Evolutionary conservation across 2,888 invertebrate genomes (phyloP).

Genomic region (Machimus atricapillus): DNA sequence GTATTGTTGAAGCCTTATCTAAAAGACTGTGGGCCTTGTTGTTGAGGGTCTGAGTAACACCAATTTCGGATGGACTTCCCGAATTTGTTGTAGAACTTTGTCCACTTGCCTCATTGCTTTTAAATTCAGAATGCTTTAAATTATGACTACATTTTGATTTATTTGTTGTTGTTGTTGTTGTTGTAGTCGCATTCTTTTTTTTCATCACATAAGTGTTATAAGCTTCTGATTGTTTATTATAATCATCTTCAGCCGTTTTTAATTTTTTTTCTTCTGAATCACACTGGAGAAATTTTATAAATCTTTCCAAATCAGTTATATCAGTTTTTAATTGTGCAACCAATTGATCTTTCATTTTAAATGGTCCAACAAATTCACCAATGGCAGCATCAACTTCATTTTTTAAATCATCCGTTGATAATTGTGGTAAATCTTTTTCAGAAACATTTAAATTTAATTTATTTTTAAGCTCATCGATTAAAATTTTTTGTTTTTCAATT

Average conservation of each 20-base stretch:
- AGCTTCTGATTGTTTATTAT: slow-evolving; percentile 47
- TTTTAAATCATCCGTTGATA: slow-evolving; percentile 83
- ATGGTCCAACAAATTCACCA: slow-evolving; percentile 88
- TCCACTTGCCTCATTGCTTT: background rate
- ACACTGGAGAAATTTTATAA: slow-evolving; percentile 93
- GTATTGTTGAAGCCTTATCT: slow-evolving; percentile 84
- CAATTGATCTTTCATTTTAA: slow-evolving; percentile 95
- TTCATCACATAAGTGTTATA: slow-evolving; percentile 61
- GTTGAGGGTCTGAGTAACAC: background rate
- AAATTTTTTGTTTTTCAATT: slow-evolving; percentile 85
- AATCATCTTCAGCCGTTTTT: slow-evolving; percentile 47
- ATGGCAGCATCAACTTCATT: slow-evolving; percentile 90
- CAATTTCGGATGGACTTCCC: background rate
- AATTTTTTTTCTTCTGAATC: slow-evolving; percentile 65
- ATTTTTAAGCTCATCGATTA: slow-evolving; percentile 85
- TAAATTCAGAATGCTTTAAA: background rate
- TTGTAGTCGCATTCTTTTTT: slow-evolving; percentile 51
- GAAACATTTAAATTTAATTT: slow-evolving; percentile 87
- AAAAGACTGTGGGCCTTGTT: slow-evolving; percentile 67
- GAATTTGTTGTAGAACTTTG: background rate
- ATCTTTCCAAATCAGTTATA: slow-evolving; percentile 95
- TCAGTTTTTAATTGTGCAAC: slow-evolving; percentile 95
- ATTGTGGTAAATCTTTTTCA: slow-evolving; percentile 73
- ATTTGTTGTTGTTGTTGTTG: slow-evolving; percentile 33
- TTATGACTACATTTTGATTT: background rate